phyloP scores from a whole-genome alignment of 1,140 invertebrate species.

The Pararge aegeria region DNA sequence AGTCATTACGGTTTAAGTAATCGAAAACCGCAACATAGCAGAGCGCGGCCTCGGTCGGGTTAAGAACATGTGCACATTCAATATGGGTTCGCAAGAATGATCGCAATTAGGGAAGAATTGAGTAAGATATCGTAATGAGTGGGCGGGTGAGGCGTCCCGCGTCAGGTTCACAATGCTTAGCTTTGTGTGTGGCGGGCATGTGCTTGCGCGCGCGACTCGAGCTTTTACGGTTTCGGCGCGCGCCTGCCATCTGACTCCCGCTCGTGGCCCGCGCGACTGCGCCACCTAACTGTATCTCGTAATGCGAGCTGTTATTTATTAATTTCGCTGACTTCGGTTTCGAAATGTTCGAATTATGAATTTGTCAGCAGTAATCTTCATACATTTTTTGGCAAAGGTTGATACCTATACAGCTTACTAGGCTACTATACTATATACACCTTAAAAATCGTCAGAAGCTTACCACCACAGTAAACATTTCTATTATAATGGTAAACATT shows the following conservation, averaged over 20 bases:
- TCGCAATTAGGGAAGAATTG: conserved; percentile 55
- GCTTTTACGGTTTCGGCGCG: conserved; percentile 69
- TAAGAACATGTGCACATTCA: conserved; percentile 56
- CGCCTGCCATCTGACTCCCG: conserved; percentile 64
- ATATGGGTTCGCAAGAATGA: conserved; percentile 48
- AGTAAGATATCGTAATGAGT: conserved; percentile 50
- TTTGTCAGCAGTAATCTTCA: too few relatives aligned
- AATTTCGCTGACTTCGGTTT: too few relatives aligned
- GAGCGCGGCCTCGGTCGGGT: conserved; percentile 54
- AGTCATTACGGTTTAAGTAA: conserved; percentile 43
- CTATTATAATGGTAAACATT: too few relatives aligned
- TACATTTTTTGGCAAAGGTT: too few relatives aligned
- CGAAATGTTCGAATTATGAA: too few relatives aligned
- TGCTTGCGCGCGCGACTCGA: conserved; percentile 41
- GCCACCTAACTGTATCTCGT: conserved; percentile 39
- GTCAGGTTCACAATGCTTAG: conserved; percentile 37
- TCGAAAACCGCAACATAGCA: conserved; percentile 62
- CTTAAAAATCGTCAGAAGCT: too few relatives aligned
- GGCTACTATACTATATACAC: too few relatives aligned
- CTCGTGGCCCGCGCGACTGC: conserved; percentile 10
- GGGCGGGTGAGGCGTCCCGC: conserved; percentile 26
- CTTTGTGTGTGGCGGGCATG: conserved; percentile 40
- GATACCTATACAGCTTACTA: too few relatives aligned
- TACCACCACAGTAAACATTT: too few relatives aligned
- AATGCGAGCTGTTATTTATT: conserved; percentile 8